phyloP scores from a whole-genome alignment of 2,797 vertebrate species.

The Denticeps clupeoides region DNA sequence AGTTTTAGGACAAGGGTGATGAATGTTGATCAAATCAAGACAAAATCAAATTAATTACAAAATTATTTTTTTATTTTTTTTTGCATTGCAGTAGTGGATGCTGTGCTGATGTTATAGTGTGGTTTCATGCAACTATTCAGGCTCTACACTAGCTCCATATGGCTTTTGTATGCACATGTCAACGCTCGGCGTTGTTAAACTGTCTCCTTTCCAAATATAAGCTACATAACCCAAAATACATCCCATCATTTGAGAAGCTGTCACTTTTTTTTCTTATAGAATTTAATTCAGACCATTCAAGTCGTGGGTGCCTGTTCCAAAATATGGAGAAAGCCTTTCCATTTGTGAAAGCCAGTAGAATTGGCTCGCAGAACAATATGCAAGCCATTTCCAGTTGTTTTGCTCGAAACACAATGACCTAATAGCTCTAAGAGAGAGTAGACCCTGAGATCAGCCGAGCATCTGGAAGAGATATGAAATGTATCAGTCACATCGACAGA shows the following conservation, averaged over 20 bases:
- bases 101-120: too few relatives aligned
- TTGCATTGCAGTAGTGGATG: too few relatives aligned
- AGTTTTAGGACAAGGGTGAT: too few relatives aligned
- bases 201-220: constrained; percentile 1
- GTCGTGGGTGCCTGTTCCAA: constrained; percentile 12
- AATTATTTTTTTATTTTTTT: too few relatives aligned
- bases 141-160: too few relatives aligned
- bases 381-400: constrained; percentile 20
- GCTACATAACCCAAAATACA: constrained; percentile 10
- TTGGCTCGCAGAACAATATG: constrained; percentile 15
- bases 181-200: not conserved
- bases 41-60: too few relatives aligned
- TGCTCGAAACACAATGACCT: constrained; percentile 21
- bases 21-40: too few relatives aligned
- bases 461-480: constrained; percentile 18
- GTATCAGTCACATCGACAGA: constrained; percentile 14
- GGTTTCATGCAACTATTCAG: too few relatives aligned
- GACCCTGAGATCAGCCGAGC: constrained; percentile 12
- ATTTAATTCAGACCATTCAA: constrained; percentile 28
- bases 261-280: constrained; percentile 2
- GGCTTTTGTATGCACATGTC: too few relatives aligned
- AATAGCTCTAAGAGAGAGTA: constrained; percentile 13
- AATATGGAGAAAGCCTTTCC: constrained; percentile 29
- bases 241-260: constrained; percentile 18
- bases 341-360: constrained; percentile 25